Base-by-base conservation (phyloP, 2,888 invertebrate species). In the Fragum sueziense region DNA sequence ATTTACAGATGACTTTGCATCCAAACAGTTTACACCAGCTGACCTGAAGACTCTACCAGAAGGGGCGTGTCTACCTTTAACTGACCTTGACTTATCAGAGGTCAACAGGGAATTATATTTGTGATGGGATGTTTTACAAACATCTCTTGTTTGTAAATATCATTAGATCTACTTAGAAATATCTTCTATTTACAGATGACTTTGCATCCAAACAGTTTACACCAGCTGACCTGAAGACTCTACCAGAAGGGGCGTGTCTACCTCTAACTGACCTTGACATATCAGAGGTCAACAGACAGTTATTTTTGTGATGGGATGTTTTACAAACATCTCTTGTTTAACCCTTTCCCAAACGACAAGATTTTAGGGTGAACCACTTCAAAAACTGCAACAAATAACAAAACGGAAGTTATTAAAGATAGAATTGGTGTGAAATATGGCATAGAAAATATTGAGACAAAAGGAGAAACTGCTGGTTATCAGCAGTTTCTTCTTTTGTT, bases 251-350 rank as follows among this genome's bases (percentile, higher is more conserved):
- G 27, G 83, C 86, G 11, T 91, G 93, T 68, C 92, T 92, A 25
- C 90, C 91, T 2, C 86, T 93, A 22, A 86, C 88, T 57, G 93
- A 93, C 82, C 83, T 93, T 22, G 83, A 87, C 17, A 89, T 93
- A 34, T 86, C 90, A 62, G 90, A 91, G 33, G 91, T 93, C 41
- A 91, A 89, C 73, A 73, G 78, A 72, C 74, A 80, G 57, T 81
- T 90, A 31, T 90, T 89, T 79, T 54, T 86, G 41, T 76, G 57
- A 65, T n/a, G n/a, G n/a, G n/a, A n/a, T n/a, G n/a, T n/a, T n/a
- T n/a, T n/a, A n/a, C n/a, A n/a, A n/a, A n/a, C n/a, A n/a, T n/a
- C n/a, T n/a, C n/a, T n/a, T n/a, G n/a, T n/a, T n/a, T n/a, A n/a
- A n/a, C n/a, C n/a, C n/a, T n/a, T n/a, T n/a, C n/a, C n/a, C n/a